phyloP scores from a whole-genome alignment of 2,113 vertebrate species.

The Phaethon lepturus region DNA sequence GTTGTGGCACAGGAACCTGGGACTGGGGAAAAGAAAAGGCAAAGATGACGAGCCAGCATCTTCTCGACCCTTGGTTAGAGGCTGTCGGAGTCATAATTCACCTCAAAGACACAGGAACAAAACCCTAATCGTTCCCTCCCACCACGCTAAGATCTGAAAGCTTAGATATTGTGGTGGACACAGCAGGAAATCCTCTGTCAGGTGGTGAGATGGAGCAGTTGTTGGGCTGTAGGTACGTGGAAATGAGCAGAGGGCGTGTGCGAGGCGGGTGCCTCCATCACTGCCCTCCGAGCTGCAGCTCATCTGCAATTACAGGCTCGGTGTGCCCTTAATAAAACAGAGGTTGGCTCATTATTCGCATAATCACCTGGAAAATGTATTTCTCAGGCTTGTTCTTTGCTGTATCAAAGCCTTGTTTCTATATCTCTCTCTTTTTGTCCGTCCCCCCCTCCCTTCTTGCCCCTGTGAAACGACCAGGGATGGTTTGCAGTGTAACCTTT shows the following conservation, averaged over 20 bases:
- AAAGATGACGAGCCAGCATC: conserved; percentile 30
- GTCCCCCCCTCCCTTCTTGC: background rate
- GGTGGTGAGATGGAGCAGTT: background rate
- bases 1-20: background rate
- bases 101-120: background rate
- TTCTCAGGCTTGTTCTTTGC: conserved; percentile 22
- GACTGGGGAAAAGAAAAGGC: background rate
- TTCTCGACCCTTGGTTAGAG: background rate
- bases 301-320: conserved; percentile 16
- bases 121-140: background rate
- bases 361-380: conserved; percentile 53
- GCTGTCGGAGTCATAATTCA: background rate
- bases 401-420: conserved; percentile 62
- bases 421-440: background rate
- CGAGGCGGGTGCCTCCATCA: background rate
- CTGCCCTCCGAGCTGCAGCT: background rate
- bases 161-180: background rate
- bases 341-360: conserved; percentile 41
- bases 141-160: background rate
- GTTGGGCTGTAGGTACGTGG: background rate
- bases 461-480: conserved; percentile 11
- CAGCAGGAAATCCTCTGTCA: background rate
- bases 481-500: background rate
- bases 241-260: background rate
- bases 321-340: conserved; percentile 20